A percentile compares a stretch with the other conserved stretches of the same genome.
Evolutionary conservation across 92 coral and sea anemone genomes (phyloP).

Genomic region (Zoanthus sociatus): DNA sequence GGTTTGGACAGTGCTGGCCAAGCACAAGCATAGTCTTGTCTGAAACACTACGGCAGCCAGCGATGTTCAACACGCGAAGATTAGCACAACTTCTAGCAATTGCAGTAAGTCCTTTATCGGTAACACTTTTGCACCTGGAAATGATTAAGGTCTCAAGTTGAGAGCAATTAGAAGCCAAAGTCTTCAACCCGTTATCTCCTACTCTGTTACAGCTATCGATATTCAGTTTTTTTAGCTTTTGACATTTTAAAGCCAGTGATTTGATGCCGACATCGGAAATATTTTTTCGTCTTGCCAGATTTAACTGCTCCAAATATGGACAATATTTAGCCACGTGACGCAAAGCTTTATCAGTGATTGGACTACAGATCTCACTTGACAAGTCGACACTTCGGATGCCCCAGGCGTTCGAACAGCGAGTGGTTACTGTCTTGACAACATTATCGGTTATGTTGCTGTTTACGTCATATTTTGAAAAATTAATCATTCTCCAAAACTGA

Average conservation of each 20-base stretch:
- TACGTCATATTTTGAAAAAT: constrained; percentile 67
- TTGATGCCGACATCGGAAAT: constrained; percentile 76
- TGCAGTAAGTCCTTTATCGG: constrained; percentile 73
- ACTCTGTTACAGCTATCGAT: constrained; percentile 73
- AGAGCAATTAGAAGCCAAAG: constrained; percentile 70
- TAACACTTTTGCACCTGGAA: constrained; percentile 71
- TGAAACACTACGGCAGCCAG: constrained; percentile 78
- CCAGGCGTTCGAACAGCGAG: constrained; percentile 64
- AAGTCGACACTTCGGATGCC: constrained; percentile 85
- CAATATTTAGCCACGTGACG: constrained; percentile 80
- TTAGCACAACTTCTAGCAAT: constrained; percentile 71
- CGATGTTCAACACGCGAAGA: constrained; percentile 70
- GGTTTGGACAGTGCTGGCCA: constrained; percentile 61
- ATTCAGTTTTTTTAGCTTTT: constrained; percentile 65
- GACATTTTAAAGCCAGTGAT: constrained; percentile 75
- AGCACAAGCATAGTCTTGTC: constrained; percentile 74
- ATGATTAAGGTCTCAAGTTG: constrained; percentile 66
- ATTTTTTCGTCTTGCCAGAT: constrained; percentile 67
- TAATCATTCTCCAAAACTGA: constrained; percentile 84
- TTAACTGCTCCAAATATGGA: constrained; percentile 75
- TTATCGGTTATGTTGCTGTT: constrained; percentile 63
- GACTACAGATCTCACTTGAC: constrained; percentile 84
- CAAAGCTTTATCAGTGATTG: constrained; percentile 81
- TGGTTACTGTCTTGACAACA: constrained; percentile 63
- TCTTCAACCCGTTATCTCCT: constrained; percentile 75